Evolutionary conservation across 2,888 invertebrate genomes (phyloP).

Genomic region (Syrista parreyssii): DNA sequence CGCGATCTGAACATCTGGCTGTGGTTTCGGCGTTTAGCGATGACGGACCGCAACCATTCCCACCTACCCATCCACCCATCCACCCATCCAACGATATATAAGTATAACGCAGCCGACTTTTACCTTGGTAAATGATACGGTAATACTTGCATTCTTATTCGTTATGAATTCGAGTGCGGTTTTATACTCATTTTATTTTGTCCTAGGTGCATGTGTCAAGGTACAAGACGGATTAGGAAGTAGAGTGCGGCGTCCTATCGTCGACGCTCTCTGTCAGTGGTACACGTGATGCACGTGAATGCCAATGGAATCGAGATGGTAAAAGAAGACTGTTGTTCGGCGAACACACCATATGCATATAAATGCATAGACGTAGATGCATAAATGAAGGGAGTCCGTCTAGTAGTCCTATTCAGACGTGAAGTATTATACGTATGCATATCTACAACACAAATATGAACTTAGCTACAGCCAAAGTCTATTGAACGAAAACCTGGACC

Average conservation of each 20-base stretch:
- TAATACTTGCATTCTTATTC: neutral
- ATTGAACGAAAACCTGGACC: neutral
- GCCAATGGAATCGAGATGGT: neutral
- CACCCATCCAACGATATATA: neutral
- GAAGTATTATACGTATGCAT: neutral
- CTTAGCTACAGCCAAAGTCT: neutral
- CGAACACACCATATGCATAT: neutral
- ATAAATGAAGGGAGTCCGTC: neutral
- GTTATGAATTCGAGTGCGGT: neutral
- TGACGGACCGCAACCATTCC: constrained; percentile 43
- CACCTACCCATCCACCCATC: neutral
- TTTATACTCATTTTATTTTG: neutral
- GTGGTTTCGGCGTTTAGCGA: constrained; percentile 60
- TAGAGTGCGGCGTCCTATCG: neutral
- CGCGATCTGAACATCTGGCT: constrained; percentile 54
- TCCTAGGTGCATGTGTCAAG: neutral
- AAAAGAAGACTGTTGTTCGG: neutral
- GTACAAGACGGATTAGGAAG: neutral
- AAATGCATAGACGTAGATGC: neutral
- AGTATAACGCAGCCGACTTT: neutral
- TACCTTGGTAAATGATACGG: neutral
- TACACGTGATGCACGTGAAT: neutral
- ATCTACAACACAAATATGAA: neutral
- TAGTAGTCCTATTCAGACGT: neutral
- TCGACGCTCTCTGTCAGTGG: neutral